phyloP scores from a whole-genome alignment of 1,140 invertebrate species.

The Heliconius congener region DNA sequence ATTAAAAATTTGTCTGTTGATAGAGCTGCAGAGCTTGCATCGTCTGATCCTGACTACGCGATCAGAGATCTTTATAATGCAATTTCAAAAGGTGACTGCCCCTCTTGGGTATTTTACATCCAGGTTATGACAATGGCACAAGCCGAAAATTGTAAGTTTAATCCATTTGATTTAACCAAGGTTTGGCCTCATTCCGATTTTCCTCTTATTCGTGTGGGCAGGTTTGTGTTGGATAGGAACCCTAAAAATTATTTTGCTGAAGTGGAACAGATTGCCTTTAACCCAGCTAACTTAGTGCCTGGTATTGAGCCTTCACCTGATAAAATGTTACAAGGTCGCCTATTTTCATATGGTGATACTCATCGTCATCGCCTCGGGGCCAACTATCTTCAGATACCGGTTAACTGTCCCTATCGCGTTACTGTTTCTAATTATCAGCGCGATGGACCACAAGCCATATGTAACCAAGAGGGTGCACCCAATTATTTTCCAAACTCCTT shows the following conservation, averaged over 20 bases:
- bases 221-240: constrained; percentile 93
- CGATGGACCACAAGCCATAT: constrained; percentile 88
- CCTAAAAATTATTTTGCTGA: constrained; percentile 97
- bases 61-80: constrained; percentile 95
- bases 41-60: constrained; percentile 93
- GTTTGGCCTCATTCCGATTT: constrained; percentile 95
- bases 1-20: constrained; percentile 92
- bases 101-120: constrained; percentile 90
- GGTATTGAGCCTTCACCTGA: constrained; percentile 96
- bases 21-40: constrained; percentile 88
- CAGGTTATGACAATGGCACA: constrained; percentile 90
- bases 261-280: constrained; percentile 97
- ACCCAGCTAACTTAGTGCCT: constrained; percentile 94
- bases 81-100: constrained; percentile 90
- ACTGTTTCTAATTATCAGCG: constrained; percentile 90
- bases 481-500: constrained; percentile 99
- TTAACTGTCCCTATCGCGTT: constrained; percentile 94
- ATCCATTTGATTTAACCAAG: constrained; percentile 97
- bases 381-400: constrained; percentile 95
- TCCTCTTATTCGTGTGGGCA: constrained; percentile 95
- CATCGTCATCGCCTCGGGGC: constrained; percentile 96
- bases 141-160: constrained; percentile 88
- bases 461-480: constrained; percentile 90
- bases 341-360: constrained; percentile 97
- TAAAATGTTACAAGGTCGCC: constrained; percentile 96